Percentiles rank a stretch among this genome's conserved stretches.
Evolutionary conservation across 1,140 invertebrate species (phyloP).

Genomic region (Limonius californicus): DNA sequence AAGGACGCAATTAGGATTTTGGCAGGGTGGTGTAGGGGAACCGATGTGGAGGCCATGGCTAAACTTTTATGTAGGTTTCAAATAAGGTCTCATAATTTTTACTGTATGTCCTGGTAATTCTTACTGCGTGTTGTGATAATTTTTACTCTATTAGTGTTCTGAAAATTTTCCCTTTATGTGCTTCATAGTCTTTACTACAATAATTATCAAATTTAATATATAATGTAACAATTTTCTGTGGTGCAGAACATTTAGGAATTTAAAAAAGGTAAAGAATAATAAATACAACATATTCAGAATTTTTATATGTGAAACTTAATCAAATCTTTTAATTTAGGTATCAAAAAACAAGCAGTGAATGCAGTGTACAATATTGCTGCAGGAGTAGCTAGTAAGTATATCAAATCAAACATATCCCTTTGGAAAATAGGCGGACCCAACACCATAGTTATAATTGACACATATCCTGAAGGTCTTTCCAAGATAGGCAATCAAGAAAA

Average conservation of each 20-base stretch:
- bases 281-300: no score
- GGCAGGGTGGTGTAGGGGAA: slow-evolving; percentile 50
- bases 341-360: slow-evolving; percentile 49
- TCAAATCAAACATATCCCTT: slow-evolving; percentile 46
- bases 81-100: no score
- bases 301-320: no score
- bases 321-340: no score
- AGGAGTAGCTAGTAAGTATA: slow-evolving; percentile 46
- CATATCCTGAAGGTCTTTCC: slow-evolving; percentile 51
- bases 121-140: background rate
- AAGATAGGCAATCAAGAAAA: slow-evolving; percentile 42
- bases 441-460: slow-evolving; percentile 50
- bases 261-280: no score
- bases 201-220: no score
- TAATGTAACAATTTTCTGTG: no score
- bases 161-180: no score
- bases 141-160: no score
- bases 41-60: slow-evolving; percentile 40
- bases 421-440: slow-evolving; percentile 48
- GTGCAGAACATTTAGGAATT: no score
- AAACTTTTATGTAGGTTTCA: slow-evolving; percentile 31
- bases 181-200: no score
- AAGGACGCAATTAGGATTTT: slow-evolving; percentile 50
- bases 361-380: slow-evolving; percentile 49
- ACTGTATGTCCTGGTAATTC: no score